These are phyloP conservation scores for Ypsolopha sequella DNA, from an alignment of 2,888 invertebrate genomes.

Conservation along the genomic window DNA sequence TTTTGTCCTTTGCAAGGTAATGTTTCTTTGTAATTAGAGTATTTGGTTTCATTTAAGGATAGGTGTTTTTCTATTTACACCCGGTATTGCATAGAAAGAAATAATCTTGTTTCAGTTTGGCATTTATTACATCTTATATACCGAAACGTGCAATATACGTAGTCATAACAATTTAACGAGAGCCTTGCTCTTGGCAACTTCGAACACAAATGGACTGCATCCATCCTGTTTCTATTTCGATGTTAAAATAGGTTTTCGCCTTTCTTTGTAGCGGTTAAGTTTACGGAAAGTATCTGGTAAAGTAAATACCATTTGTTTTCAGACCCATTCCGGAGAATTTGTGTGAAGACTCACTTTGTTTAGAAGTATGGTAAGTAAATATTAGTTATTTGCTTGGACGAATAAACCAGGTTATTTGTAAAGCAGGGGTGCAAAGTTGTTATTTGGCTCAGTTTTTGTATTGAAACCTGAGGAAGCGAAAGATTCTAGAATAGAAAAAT, in stretches of 20 bases:
- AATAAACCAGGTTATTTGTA: no score
- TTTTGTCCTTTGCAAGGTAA: no score
- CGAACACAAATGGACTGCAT: conserved; percentile 6
- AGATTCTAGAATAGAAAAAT: no score
- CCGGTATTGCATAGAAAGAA: neutral
- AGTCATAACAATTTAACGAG: conserved; percentile 8
- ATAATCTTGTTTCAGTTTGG: neutral
- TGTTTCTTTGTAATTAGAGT: no score
- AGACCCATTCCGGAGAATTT: conserved; percentile 81
- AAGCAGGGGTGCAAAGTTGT: no score
- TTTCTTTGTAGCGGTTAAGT: neutral
- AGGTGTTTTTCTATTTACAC: no score
- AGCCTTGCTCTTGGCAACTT: conserved; percentile 21
- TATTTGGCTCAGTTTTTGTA: no score
- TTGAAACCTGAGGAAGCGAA: no score
- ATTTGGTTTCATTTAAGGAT: no score
- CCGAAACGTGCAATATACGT: neutral
- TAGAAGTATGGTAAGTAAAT: conserved; percentile 83
- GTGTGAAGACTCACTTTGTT: conserved; percentile 78
- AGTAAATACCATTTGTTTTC: conserved; percentile 27
- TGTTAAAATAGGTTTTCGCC: conserved; percentile 1
- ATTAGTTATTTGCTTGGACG: no score
- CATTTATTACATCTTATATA: neutral
- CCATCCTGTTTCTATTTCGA: conserved; percentile 2
- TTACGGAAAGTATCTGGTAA: neutral